Conservation (phyloP, 1,140 invertebrate genomes). For the Cardiocondyla obscurior region DNA sequence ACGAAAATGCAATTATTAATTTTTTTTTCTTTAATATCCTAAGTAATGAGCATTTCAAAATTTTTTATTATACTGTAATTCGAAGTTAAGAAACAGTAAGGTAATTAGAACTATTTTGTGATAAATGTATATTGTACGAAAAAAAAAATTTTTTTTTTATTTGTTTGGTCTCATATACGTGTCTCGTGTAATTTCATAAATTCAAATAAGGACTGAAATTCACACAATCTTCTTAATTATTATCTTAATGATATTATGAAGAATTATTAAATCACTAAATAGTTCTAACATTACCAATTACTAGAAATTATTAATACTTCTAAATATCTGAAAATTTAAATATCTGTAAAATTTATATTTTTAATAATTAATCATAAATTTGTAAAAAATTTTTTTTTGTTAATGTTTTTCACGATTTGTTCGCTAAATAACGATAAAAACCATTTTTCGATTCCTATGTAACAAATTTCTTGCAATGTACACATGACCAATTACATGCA, state of each 20-base stretch:
- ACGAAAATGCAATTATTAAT: constrained; percentile 27
- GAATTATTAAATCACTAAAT: background rate
- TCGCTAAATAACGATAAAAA: background rate
- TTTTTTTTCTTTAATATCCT: background rate
- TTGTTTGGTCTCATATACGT: background rate
- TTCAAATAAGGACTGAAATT: background rate
- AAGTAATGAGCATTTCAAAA: background rate
- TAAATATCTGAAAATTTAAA: background rate
- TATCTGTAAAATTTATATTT: background rate
- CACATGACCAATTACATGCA: constrained; percentile 7
- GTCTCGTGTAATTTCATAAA: background rate
- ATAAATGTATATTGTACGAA: background rate
- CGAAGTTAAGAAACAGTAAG: background rate
- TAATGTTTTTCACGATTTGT: background rate
- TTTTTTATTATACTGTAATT: background rate
- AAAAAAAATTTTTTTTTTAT: background rate
- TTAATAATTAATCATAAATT: background rate
- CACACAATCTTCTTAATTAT: background rate
- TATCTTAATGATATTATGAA: background rate
- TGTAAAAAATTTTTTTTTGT: background rate
- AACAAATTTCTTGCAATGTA: constrained; percentile 12
- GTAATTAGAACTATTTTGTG: background rate
- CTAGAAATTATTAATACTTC: background rate
- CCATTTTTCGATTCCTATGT: constrained; percentile 1
- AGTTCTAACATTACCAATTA: background rate